Evolutionary conservation across 2,113 vertebrate species (phyloP).

Genomic region (Sturnira hondurensis): DNA sequence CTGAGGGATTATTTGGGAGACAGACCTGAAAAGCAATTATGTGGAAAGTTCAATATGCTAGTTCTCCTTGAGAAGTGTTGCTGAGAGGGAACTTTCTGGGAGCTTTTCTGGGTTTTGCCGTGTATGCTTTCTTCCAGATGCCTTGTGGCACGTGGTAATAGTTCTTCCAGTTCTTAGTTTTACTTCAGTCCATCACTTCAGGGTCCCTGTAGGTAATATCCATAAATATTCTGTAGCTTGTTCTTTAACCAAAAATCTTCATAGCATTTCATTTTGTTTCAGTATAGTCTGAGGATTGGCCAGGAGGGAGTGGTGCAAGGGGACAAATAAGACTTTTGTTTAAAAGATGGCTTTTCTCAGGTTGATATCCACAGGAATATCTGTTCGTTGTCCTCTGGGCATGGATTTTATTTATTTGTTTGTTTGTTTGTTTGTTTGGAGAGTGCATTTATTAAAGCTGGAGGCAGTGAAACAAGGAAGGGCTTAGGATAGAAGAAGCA

Average conservation of each 20-base stretch:
- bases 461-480: no score
- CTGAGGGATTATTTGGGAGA: constrained; percentile 55
- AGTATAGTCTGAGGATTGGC: not conserved
- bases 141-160: not conserved
- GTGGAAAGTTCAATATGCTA: constrained; percentile 32
- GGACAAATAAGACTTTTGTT: not conserved
- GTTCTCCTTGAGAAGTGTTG: constrained; percentile 38
- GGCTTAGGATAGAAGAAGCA: no score
- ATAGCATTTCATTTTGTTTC: not conserved
- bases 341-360: not conserved
- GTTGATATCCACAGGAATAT: not conserved
- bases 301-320: not conserved
- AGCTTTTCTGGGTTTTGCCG: not conserved
- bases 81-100: constrained; percentile 41
- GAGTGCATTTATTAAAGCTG: no score
- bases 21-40: constrained; percentile 68
- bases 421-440: no score
- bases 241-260: not conserved
- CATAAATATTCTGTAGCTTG: not conserved
- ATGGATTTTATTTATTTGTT: not conserved
- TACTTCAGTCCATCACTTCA: not conserved
- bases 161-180: constrained; percentile 16
- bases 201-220: not conserved
- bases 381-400: not conserved
- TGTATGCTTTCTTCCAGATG: not conserved